These are phyloP conservation scores for Pandion haliaetus DNA, from an alignment of 2,113 vertebrate genomes.

Conservation along the genomic window DNA sequence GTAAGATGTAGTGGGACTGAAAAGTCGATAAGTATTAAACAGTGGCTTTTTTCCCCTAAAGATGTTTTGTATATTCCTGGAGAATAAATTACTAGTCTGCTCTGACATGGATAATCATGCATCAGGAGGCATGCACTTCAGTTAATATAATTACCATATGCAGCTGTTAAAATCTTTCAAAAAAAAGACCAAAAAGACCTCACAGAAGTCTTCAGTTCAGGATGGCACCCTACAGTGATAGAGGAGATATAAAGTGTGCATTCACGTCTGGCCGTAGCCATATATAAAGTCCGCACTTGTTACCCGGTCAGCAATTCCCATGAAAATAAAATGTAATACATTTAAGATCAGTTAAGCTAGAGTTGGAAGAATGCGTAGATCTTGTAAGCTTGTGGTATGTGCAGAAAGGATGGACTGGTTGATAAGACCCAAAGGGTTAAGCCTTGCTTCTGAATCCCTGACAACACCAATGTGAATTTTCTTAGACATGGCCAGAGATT, in stretches of 20 bases:
- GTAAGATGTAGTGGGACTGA: not conserved
- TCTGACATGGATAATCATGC: not conserved
- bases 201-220: not conserved
- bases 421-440: not conserved
- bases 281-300: not conserved
- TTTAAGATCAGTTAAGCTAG: not conserved
- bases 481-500: not conserved
- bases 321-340: not conserved
- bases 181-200: not conserved
- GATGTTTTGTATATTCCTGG: not conserved
- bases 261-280: not conserved
- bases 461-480: not conserved
- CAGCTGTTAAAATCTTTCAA: not conserved
- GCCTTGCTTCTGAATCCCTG: not conserved
- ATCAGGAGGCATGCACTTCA: not conserved
- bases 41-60: not conserved
- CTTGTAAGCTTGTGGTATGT: not conserved
- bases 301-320: not conserved
- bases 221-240: accelerated
- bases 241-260: not conserved
- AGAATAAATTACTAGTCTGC: not conserved
- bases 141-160: not conserved
- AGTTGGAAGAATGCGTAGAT: not conserved
- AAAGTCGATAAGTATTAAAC: not conserved
- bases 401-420: not conserved